A percentile compares a stretch with the other conserved stretches of the same genome.
These are phyloP conservation scores for Linhomoeus sp. DNA, from an alignment of 2,888 invertebrate species.

Conservation along the genomic window DNA sequence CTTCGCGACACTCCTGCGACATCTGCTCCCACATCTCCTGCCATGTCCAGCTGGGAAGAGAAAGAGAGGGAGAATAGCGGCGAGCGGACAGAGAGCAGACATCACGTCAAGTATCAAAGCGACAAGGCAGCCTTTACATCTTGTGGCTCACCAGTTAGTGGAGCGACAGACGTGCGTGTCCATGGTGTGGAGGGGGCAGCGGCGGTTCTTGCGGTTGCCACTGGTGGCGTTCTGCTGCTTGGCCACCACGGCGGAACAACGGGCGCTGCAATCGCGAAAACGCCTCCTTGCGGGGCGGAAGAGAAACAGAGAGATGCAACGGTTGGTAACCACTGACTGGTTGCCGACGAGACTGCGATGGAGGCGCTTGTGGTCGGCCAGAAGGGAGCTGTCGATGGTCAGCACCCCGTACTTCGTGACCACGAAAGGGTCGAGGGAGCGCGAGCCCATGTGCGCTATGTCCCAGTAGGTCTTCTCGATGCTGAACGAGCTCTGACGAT, in stretches of 20 bases:
- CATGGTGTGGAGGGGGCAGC: slow-evolving; percentile 69
- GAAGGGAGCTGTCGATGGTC: slow-evolving; percentile 38
- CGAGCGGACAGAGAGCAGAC: not conserved
- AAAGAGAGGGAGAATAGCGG: not conserved
- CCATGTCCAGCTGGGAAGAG: slow-evolving; percentile 19
- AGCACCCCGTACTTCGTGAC: slow-evolving; percentile 53
- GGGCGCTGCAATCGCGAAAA: slow-evolving; percentile 15
- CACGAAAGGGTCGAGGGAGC: slow-evolving; percentile 64
- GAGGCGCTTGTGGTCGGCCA: slow-evolving; percentile 55
- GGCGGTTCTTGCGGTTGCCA: slow-evolving; percentile 57
- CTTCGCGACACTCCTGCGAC: slow-evolving; percentile 31
- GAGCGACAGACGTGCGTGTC: slow-evolving; percentile 42
- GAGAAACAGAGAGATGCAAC: not conserved
- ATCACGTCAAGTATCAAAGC: not conserved
- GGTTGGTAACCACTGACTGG: slow-evolving; percentile 46
- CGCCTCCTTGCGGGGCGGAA: not conserved
- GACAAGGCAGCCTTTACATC: too few relatives aligned
- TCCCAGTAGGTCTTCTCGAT: slow-evolving; percentile 72
- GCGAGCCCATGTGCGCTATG: slow-evolving; percentile 58
- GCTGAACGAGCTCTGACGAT: slow-evolving; percentile 34
- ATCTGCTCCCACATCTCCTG: slow-evolving; percentile 38
- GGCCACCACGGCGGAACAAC: slow-evolving; percentile 22
- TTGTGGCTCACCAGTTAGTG: too few relatives aligned
- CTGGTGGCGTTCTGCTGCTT: slow-evolving; percentile 36
- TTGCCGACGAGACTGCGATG: slow-evolving; percentile 67